Base-by-base conservation (phyloP, 2,888 invertebrate species). In the Geotrupes spiniger region DNA sequence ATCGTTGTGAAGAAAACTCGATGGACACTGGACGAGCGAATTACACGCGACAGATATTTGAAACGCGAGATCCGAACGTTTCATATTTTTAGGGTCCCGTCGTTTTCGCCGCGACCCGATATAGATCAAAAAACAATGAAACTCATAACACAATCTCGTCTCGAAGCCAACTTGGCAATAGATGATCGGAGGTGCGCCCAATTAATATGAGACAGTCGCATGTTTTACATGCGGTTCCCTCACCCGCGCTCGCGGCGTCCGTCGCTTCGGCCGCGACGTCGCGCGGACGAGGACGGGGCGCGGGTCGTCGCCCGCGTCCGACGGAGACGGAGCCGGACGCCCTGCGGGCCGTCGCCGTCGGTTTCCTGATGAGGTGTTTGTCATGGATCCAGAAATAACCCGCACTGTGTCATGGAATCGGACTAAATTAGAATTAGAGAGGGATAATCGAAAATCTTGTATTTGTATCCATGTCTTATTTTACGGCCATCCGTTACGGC, bases 331-430 rank as follows among this genome's bases (percentile, higher is more conserved):
- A 2, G n/a, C 2, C 12, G 4, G n/a, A 5, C 33, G 8, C 31
- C 12, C 45, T 14, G 4, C 38, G 10, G 33, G 27, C 17, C 36
- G 25, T 27, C 21, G 9, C 27, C 12, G 21, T 17, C 29, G 28
- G 9, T 8, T 9, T 4, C 33, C 11, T 33, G 11, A 46, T 31
- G 46, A 46, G 40, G 46, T 46, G 40, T 46, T 46, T 46, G 46
- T 46, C 46, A 46, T 29, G 31, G 36, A 39, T 46, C 40, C 36
- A 46, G 46, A 46, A 46, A 46, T 46, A 46, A 38, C 39, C 14
- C 21, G 46, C 33, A 33, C 14, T 33, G 33, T 33, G 33, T 33
- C 33, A 33, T 33, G 33, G 33, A 33, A 14, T 33, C 33, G 33
- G 33, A 33, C 33, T 33, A 33, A 33, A 33, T 33, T 33, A 33